Evolutionary conservation across 2,113 vertebrate genomes (phyloP).

Genomic region (cattle (Bos taurus)): DNA sequence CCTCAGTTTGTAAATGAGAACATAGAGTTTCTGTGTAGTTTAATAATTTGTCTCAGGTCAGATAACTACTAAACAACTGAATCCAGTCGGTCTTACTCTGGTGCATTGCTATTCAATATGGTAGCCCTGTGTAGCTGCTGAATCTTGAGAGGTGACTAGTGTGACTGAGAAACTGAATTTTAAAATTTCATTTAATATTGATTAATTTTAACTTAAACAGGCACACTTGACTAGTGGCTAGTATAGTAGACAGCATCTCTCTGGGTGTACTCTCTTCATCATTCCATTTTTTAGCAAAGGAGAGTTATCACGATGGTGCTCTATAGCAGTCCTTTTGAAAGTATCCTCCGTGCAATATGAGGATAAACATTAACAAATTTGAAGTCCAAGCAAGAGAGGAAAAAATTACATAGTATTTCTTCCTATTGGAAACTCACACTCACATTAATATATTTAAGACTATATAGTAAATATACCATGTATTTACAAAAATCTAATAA

Average conservation of each 20-base stretch:
- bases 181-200: background rate
- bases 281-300: background rate
- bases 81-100: background rate
- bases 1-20: background rate
- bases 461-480: background rate
- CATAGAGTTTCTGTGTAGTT: background rate
- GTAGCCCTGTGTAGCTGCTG: background rate
- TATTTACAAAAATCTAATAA: background rate
- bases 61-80: background rate
- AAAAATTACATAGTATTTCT: background rate
- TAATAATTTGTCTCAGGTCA: background rate
- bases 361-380: background rate
- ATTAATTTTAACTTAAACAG: background rate
- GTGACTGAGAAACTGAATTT: background rate
- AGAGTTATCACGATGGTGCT: background rate
- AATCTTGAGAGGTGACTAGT: background rate
- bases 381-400: background rate
- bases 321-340: background rate
- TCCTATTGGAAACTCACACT: background rate
- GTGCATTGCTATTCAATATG: background rate
- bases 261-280: background rate
- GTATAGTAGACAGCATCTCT: background rate
- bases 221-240: background rate
- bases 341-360: background rate
- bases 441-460: background rate